Evolutionary conservation across 2,888 invertebrate genomes (phyloP), one percentile per base, ranked within the genome.

Genomic region (Caenorhabditis parvicauda): DNA sequence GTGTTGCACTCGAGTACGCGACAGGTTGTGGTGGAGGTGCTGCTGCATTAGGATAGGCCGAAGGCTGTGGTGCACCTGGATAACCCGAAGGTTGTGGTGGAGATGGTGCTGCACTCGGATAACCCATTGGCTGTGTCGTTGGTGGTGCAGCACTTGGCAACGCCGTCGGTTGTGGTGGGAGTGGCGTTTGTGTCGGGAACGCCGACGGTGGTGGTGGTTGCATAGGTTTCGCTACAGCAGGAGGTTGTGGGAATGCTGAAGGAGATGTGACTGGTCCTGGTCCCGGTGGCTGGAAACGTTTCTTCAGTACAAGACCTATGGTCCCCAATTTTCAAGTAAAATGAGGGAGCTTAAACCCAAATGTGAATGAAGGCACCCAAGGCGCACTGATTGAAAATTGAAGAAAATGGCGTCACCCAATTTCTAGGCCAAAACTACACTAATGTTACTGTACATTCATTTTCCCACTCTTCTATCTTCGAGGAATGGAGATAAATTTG

Each of bases 121-220:
- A n/a, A n/a, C n/a, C n/a, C n/a, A n/a, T n/a, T n/a, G n/a, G n/a
- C n/a, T n/a, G n/a, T 19, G 43, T 4, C 19, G 28, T 19, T 17
- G 45, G 44, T 14, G 37, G 55, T 22, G 44, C n/a, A 25, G 39
- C 50, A n/a, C 49, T 22, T 24, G 55, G 27, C 9, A 50, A 49
- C 4, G 50, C 44, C 2, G 44, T 28, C 12, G 38, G 35, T 5
- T 44, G 44, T 29, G 38, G 41, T 12, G 38, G 24, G 17, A 41
- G 25, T 21, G 27, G 43, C 27, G 49, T 6, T 1, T 49, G 19
- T 37, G 25, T 43, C 14, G 56, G 25, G 41, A 46, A 45, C 4
- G 51, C 27, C n/a, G 53, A 6, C 3, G 53, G 32, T 9, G 48
- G 38, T 12, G 44, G 39, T 4, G 29, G 22, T 39, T 32, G 22